Percentiles rank a stretch among this genome's conserved stretches.
These are phyloP conservation scores for Autographa pulchrina DNA, from an alignment of 2,888 invertebrate species.

Conservation along the genomic window DNA sequence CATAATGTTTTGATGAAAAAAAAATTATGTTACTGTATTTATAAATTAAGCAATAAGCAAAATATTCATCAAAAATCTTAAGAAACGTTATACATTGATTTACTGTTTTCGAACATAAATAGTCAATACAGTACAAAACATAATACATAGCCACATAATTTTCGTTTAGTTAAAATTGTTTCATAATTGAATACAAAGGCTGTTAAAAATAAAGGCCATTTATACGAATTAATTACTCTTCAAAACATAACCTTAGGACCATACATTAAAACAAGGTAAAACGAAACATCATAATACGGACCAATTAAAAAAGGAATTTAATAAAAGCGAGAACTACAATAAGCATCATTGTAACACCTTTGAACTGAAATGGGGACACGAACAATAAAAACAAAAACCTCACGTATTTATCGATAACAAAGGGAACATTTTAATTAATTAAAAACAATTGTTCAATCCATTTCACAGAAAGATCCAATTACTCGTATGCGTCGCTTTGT, in stretches of 20 bases:
- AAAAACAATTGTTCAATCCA: not conserved
- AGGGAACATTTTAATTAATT: slow-evolving; percentile 16
- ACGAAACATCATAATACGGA: not conserved
- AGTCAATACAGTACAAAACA: too few relatives aligned
- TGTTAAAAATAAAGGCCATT: not conserved
- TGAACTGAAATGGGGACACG: not conserved
- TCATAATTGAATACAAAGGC: not conserved
- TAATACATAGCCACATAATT: too few relatives aligned
- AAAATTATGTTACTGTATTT: too few relatives aligned
- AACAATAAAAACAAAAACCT: slow-evolving; percentile 3
- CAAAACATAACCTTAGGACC: not conserved
- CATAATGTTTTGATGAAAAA: too few relatives aligned
- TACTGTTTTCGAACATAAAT: too few relatives aligned
- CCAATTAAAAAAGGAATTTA: slow-evolving; percentile 1
- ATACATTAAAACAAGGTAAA: not conserved
- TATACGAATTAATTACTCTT: not conserved
- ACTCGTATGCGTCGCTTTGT: slow-evolving; percentile 14
- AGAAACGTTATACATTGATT: too few relatives aligned
- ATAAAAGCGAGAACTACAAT: slow-evolving; percentile 4
- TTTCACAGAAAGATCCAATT: slow-evolving; percentile 24
- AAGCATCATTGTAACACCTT: not conserved
- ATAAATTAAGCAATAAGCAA: too few relatives aligned
- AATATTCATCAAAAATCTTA: too few relatives aligned
- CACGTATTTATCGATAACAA: not conserved
- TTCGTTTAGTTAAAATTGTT: too few relatives aligned